Evolutionary conservation across 2,888 invertebrate genomes (phyloP), one percentile per base, ranked within the genome.

Genomic region (Lycocerus yunnanus): DNA sequence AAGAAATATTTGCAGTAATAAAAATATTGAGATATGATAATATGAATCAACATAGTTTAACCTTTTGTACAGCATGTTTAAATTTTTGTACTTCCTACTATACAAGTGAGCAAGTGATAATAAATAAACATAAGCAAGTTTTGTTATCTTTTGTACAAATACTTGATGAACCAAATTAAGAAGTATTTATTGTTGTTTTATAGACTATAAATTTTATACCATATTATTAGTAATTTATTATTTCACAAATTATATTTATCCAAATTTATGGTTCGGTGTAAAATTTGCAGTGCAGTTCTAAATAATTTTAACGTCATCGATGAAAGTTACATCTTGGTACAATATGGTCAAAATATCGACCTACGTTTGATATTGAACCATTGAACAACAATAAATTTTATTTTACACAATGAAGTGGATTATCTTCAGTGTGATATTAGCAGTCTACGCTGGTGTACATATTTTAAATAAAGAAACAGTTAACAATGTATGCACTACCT

Each of bases 401-500:
- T 15, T 61, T 5, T n/a, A 21, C 20, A 27, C 18, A 66, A 71
- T 71, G 71, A 71, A 66, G 58, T 66, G 20, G 58, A 21, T 66
- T 9, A 18, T 58, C 13, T 58, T 66, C 6, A 58, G 66, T n/a
- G 21, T 16, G 8, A 21, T 59, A 58, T 15, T 59, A 58, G 18
- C 20, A 16, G 18, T 20, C 5, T 66, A 43, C 14, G 11, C 20
- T 24, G 15, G 66, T 58, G 21, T 15, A n/a, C 14, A 43, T 16
- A 11, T 15, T 10, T 18, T 63, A 9, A 63, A 63, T 18, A 18
- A 5, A 63, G 18, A 60, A 60, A 15, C n/a, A 18, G 15, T 20
- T 15, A 75, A 73, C 43, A 76, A 76, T 60, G 76, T 76, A 8
- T 76, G 76, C 21, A 76, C 63, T 61, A 73, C 73, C 3, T 76